Conservation (phyloP, 2,113 vertebrate species). For the Aptenodytes forsteri region DNA sequence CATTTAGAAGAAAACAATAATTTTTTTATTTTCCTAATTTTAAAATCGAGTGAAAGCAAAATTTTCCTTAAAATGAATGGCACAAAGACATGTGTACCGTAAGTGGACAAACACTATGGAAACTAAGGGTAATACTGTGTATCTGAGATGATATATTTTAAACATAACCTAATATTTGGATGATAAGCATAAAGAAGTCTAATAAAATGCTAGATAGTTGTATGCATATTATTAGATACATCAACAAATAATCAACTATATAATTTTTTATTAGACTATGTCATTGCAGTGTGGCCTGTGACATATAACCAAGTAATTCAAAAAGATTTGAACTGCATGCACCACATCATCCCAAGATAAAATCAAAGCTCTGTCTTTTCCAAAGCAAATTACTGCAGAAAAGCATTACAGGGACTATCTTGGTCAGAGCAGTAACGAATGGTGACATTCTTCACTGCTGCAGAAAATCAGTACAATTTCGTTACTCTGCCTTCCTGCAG, state of each 20-base stretch:
- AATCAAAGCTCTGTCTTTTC: constrained; percentile 1
- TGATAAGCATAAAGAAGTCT: not conserved
- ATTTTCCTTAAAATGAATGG: not conserved
- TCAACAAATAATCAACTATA: not conserved
- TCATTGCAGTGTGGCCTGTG: not conserved
- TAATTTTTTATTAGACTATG: not conserved
- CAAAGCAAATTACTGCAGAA: not conserved
- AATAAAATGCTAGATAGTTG: not conserved
- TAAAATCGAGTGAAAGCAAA: not conserved
- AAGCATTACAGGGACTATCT: not conserved
- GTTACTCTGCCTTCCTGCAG: constrained; percentile 24
- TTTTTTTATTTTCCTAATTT: not conserved
- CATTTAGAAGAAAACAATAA: not conserved
- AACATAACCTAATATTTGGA: not conserved
- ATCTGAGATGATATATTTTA: not conserved
- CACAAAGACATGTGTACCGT: not conserved
- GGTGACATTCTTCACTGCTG: not conserved
- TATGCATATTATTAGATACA: not conserved
- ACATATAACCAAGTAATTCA: not conserved
- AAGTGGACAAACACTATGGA: not conserved
- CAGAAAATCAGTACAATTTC: constrained; percentile 48
- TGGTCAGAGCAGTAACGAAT: not conserved
- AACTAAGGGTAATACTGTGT: not conserved
- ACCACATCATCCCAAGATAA: not conserved
- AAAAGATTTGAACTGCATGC: not conserved